These are phyloP conservation scores for Vimba vimba DNA, from an alignment of 2,113 vertebrate species.

Conservation along the genomic window DNA sequence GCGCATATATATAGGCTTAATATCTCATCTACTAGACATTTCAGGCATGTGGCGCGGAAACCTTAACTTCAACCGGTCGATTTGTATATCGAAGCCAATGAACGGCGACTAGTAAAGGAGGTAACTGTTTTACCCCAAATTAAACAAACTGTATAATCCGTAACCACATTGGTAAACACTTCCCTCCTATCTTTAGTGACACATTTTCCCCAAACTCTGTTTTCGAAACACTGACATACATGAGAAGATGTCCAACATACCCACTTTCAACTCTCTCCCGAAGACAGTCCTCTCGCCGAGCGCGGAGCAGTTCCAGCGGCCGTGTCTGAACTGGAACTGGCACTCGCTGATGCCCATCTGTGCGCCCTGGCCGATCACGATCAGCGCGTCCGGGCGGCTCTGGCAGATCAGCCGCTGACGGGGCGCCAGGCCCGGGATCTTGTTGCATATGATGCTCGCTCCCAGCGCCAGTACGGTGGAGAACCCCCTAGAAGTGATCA, in stretches of 20 bases:
- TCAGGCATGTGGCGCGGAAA: constrained; percentile 50
- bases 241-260: constrained; percentile 85
- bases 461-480: constrained; percentile 96
- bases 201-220: background rate
- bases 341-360: constrained; percentile 99
- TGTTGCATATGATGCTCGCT: constrained; percentile 95
- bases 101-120: background rate
- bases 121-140: constrained; percentile 7
- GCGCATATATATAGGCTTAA: background rate
- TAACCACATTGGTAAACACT: background rate
- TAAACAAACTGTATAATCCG: constrained; percentile 5
- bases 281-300: constrained; percentile 97
- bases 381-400: constrained; percentile 97
- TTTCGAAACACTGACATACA: constrained; percentile 55
- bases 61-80: background rate
- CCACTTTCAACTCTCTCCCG: constrained; percentile 99
- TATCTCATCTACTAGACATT: constrained; percentile 54
- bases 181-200: background rate
- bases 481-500: constrained; percentile 83
- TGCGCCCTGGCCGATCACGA: constrained; percentile 97
- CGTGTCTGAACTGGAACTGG: constrained; percentile 97
- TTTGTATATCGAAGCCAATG: background rate
- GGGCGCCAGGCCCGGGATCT: constrained; percentile 96
- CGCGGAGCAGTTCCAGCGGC: constrained; percentile 98
- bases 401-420: constrained; percentile 98